A percentile compares a stretch with the other conserved stretches of the same genome.
These are phyloP conservation scores for Odontophorus gujanensis DNA, from an alignment of 2,113 vertebrate genomes.

Conservation along the genomic window DNA sequence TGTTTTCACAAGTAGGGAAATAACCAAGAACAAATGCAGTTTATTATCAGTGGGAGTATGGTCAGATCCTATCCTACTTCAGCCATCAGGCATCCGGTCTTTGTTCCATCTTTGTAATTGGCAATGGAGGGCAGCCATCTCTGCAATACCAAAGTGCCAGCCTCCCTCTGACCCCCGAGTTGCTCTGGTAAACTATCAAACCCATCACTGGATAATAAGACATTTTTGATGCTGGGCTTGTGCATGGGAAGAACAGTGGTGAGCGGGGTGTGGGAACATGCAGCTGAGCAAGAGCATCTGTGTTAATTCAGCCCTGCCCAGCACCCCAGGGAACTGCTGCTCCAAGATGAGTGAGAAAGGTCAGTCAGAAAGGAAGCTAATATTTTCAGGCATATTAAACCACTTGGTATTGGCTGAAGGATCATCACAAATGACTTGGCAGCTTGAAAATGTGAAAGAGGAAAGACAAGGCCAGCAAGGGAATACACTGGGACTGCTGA, in stretches of 20 bases:
- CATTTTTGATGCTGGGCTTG: background rate
- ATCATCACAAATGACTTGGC: background rate
- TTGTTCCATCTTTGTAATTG: background rate
- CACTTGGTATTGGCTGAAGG: background rate
- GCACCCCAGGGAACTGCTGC: background rate
- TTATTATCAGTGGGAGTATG: background rate
- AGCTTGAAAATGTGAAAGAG: conserved; percentile 3
- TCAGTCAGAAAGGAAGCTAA: background rate
- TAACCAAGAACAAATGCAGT: background rate
- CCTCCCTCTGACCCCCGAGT: background rate
- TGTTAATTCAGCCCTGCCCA: background rate
- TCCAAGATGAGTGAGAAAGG: background rate
- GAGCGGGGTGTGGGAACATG: rapidly evolving
- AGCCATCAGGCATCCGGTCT: background rate
- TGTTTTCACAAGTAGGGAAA: background rate
- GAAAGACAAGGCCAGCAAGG: background rate
- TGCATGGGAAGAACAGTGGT: rapidly evolving
- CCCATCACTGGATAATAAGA: background rate
- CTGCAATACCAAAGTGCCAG: background rate
- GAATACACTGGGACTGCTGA: background rate
- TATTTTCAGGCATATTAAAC: background rate
- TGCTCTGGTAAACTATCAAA: background rate
- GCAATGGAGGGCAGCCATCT: background rate
- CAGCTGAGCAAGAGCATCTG: rapidly evolving
- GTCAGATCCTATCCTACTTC: background rate